These are phyloP conservation scores for Tuberolachnus salignus DNA, from an alignment of 2,888 invertebrate genomes.

Conservation along the genomic window DNA sequence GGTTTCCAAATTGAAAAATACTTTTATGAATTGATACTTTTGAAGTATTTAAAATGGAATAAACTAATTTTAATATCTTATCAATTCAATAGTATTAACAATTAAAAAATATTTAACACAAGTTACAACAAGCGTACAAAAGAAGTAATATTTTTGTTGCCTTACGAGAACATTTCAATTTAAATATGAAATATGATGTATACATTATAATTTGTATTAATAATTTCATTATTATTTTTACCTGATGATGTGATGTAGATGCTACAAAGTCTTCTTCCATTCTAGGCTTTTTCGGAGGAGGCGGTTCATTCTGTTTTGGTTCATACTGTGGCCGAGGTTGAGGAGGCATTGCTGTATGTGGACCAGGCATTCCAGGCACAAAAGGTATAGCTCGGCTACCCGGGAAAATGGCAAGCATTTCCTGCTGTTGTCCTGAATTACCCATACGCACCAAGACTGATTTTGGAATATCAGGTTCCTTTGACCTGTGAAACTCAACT, in stretches of 20 bases:
- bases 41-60: too few relatives aligned
- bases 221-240: conserved; percentile 9
- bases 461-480: conserved; percentile 64
- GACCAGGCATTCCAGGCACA: conserved; percentile 87
- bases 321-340: conserved; percentile 24
- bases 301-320: conserved; percentile 29
- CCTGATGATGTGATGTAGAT: conserved; percentile 47
- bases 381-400: conserved; percentile 80
- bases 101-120: too few relatives aligned
- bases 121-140: background rate
- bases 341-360: conserved; percentile 67
- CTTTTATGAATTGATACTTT: background rate
- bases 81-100: too few relatives aligned
- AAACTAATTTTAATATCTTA: too few relatives aligned
- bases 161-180: background rate
- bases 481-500: conserved; percentile 69
- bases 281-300: conserved; percentile 35
- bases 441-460: conserved; percentile 66
- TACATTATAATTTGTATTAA: background rate
- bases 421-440: conserved; percentile 61
- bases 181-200: background rate
- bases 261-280: conserved; percentile 37
- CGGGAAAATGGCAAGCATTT: conserved; percentile 70
- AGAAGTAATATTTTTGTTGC: background rate
- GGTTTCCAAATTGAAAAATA: conserved; percentile 35